These are phyloP conservation scores for Squalus acanthias DNA, from an alignment of 2,797 vertebrate species.

Conservation along the genomic window DNA sequence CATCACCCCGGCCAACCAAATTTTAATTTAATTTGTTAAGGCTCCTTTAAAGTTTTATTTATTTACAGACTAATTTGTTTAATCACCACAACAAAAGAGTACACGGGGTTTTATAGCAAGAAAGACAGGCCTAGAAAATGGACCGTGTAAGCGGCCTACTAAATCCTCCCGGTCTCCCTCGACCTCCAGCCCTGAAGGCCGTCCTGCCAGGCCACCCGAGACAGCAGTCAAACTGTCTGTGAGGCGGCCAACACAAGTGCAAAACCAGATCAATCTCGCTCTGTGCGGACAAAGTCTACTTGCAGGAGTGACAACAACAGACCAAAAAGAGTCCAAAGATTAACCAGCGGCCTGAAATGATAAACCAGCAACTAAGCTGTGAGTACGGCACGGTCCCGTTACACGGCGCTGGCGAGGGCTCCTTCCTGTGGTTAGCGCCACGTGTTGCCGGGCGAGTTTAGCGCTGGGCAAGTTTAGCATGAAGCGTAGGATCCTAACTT, in stretches of 20 bases:
- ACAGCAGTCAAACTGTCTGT: too few species aligned
- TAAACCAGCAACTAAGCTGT: background rate
- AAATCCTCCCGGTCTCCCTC: background rate
- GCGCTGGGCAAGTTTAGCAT: too few species aligned
- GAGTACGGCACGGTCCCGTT: too few species aligned
- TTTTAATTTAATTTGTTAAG: too few species aligned
- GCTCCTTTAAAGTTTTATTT: too few species aligned
- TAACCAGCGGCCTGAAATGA: background rate
- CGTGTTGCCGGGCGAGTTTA: too few species aligned
- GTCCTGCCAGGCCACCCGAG: background rate
- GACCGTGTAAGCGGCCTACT: background rate
- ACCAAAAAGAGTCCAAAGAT: background rate
- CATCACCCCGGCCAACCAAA: too few species aligned
- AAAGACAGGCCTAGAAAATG: background rate
- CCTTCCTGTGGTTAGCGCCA: too few species aligned
- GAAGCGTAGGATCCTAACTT: background rate
- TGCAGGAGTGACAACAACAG: background rate
- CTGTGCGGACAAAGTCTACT: background rate
- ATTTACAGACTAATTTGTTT: too few species aligned
- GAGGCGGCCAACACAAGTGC: background rate
- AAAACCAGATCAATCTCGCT: background rate
- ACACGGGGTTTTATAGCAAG: background rate
- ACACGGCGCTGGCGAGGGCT: too few species aligned
- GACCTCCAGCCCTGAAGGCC: background rate
- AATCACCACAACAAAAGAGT: too few species aligned